These are phyloP conservation scores for Caenorhabditis virilis DNA, from an alignment of 2,888 invertebrate genomes.

Conservation along the genomic window DNA sequence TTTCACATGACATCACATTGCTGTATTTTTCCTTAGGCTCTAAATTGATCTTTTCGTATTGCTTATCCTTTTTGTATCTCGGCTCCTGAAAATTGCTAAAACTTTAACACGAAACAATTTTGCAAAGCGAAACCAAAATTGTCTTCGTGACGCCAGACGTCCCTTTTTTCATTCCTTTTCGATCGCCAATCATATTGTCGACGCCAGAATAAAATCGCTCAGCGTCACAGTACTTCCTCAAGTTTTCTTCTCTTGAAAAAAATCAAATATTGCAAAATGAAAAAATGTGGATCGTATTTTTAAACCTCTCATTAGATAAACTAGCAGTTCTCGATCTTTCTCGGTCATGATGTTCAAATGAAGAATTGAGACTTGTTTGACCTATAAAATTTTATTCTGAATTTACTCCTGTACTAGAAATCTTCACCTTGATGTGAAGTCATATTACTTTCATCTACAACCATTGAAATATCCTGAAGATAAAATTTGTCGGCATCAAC, in stretches of 20 bases:
- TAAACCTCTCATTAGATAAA: conserved; percentile 9
- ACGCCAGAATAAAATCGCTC: background rate
- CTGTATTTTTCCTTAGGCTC: background rate
- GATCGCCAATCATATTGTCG: background rate
- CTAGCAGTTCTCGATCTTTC: conserved; percentile 15
- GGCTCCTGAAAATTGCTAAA: background rate
- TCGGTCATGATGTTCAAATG: conserved; percentile 5
- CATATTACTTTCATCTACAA: too few species aligned
- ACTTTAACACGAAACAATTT: too few species aligned
- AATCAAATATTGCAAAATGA: too few species aligned
- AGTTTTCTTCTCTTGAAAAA: too few species aligned
- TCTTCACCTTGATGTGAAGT: too few species aligned
- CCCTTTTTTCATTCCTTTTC: too few species aligned
- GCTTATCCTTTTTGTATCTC: background rate
- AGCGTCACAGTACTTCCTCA: background rate
- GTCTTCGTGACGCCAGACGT: conserved; percentile 2
- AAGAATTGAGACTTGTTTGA: conserved; percentile 7
- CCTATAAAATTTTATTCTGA: too few species aligned
- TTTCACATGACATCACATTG: background rate
- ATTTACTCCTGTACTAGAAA: too few species aligned
- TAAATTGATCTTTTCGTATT: background rate
- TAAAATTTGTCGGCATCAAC: too few species aligned
- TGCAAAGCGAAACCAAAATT: background rate
- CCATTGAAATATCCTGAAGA: too few species aligned
- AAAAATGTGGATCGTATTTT: too few species aligned